These are phyloP conservation scores for Sinopyrophorus schimmeli DNA, from an alignment of 2,888 invertebrate genomes.

Conservation along the genomic window DNA sequence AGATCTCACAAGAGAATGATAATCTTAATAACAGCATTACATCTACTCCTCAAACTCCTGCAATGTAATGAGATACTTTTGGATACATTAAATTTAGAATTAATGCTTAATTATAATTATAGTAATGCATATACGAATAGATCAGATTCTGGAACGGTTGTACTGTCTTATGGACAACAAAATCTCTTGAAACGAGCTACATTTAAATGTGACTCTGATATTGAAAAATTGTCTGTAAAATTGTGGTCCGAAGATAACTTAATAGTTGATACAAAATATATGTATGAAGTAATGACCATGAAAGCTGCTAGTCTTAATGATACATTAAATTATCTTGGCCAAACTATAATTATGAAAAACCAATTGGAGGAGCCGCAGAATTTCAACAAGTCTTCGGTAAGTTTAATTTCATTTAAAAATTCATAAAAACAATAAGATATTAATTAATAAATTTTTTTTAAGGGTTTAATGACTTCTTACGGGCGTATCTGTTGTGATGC, in stretches of 20 bases:
- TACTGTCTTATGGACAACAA: conserved; percentile 46
- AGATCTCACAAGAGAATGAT: too few relatives aligned
- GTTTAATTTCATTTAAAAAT: conserved; percentile 3
- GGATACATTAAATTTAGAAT: too few relatives aligned
- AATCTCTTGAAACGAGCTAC: conserved; percentile 9
- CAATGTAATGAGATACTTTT: too few relatives aligned
- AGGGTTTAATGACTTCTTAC: conserved; percentile 51
- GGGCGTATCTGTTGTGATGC: conserved; percentile 80
- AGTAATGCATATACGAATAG: conserved; percentile 39
- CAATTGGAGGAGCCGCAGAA: conserved; percentile 40
- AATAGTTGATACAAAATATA: conserved; percentile 48
- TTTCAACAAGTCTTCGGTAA: conserved; percentile 24
- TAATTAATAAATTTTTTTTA: too few relatives aligned
- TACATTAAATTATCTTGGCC: conserved; percentile 49
- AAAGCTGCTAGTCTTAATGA: conserved; percentile 55
- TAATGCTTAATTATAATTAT: too few relatives aligned
- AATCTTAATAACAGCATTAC: too few relatives aligned
- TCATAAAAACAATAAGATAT: too few relatives aligned
- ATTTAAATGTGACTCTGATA: conserved; percentile 13
- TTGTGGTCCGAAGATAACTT: conserved; percentile 21
- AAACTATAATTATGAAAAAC: conserved; percentile 45
- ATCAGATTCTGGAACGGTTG: conserved; percentile 64
- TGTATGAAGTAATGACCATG: conserved; percentile 59
- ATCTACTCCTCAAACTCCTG: too few relatives aligned
- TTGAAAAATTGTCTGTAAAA: conserved; percentile 13